These are phyloP conservation scores for Biston betularia DNA, from an alignment of 2,888 invertebrate genomes.

Conservation along the genomic window DNA sequence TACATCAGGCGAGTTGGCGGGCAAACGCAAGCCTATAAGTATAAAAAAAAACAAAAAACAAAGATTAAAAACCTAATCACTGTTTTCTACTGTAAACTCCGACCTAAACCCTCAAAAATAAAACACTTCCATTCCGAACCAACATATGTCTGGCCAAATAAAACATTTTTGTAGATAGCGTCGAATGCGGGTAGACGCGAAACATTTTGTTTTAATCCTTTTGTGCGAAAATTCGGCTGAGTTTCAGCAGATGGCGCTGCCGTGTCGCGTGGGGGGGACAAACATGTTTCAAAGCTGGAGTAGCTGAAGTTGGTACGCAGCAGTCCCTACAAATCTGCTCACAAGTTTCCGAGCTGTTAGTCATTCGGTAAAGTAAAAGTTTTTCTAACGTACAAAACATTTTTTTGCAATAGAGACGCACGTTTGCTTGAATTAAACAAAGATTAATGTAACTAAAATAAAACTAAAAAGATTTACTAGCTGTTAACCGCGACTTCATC, in stretches of 20 bases:
- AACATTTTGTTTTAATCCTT: constrained; percentile 43
- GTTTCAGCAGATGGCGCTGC: constrained; percentile 31
- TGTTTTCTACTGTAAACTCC: constrained; percentile 11
- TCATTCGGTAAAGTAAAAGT: too few relatives aligned
- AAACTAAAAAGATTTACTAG: too few relatives aligned
- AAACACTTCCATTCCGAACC: constrained; percentile 28
- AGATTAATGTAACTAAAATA: too few relatives aligned
- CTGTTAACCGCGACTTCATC: too few relatives aligned
- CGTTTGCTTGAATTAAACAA: too few relatives aligned
- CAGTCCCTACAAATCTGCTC: neutral
- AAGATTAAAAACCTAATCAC: neutral
- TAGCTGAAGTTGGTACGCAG: neutral
- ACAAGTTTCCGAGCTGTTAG: neutral
- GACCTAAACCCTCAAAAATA: constrained; percentile 13
- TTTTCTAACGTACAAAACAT: too few relatives aligned
- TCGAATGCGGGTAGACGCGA: constrained; percentile 34
- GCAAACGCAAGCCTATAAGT: too few relatives aligned
- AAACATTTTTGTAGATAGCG: constrained; percentile 43
- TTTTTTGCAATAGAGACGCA: too few relatives aligned
- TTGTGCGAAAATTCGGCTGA: constrained; percentile 27
- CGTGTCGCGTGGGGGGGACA: constrained; percentile 9
- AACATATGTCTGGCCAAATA: constrained; percentile 40
- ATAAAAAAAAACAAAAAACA: too few relatives aligned
- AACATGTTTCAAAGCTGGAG: constrained; percentile 13
- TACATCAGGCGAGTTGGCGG: too few relatives aligned